Percentiles rank a stretch among this genome's conserved stretches.
Conservation (phyloP, 53 echinoderm and acorn worm species). For the Henricia sp. region DNA sequence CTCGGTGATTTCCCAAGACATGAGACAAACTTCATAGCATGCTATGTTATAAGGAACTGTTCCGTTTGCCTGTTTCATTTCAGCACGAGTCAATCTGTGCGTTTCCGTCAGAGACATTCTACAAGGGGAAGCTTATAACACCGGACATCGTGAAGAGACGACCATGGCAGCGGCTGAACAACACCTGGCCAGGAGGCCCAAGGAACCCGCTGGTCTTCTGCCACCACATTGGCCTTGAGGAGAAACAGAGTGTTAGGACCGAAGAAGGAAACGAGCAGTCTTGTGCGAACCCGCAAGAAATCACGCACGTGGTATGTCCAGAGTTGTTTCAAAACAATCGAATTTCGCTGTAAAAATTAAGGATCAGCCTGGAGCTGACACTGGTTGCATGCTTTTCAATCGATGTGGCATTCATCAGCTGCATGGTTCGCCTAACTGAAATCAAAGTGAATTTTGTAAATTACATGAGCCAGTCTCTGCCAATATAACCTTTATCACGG, state of each 20-base stretch:
- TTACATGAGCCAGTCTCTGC: too few relatives aligned
- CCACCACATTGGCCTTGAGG: slow-evolving; percentile 81
- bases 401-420: too few relatives aligned
- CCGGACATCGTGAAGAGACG: slow-evolving; percentile 67
- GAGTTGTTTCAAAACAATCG: too few relatives aligned
- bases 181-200: slow-evolving; percentile 68
- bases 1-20: background rate
- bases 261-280: slow-evolving; percentile 87
- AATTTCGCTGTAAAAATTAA: too few relatives aligned
- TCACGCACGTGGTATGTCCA: slow-evolving; percentile 74
- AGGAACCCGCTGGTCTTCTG: slow-evolving; percentile 80
- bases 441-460: too few relatives aligned
- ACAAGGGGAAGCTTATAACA: slow-evolving; percentile 70
- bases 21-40: background rate
- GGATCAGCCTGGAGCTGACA: too few relatives aligned
- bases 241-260: slow-evolving; percentile 73
- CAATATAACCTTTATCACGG: too few relatives aligned
- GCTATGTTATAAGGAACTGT: background rate
- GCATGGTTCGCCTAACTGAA: too few relatives aligned
- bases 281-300: slow-evolving; percentile 76
- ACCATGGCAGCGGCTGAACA: background rate
- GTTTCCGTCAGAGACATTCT: slow-evolving; percentile 80
- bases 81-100: slow-evolving; percentile 87
- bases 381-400: too few relatives aligned
- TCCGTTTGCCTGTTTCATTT: slow-evolving; percentile 7